Evolutionary conservation across 2,797 vertebrate genomes (phyloP).

Genomic region (Rhincodon typus): DNA sequence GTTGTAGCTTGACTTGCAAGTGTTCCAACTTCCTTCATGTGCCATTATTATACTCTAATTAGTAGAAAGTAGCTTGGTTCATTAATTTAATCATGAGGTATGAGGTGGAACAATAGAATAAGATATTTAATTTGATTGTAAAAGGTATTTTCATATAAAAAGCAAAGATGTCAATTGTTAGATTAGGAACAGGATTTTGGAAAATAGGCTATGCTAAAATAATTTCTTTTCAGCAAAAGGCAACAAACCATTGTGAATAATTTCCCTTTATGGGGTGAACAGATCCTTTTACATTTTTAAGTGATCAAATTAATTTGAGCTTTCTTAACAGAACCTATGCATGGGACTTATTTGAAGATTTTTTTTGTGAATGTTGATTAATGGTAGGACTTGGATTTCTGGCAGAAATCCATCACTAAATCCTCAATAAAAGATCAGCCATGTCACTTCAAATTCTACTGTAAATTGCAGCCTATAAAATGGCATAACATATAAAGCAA

Average conservation of each 20-base stretch:
- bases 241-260: background rate
- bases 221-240: background rate
- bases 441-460: background rate
- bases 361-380: background rate
- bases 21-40: background rate
- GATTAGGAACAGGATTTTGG: background rate
- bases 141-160: background rate
- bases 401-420: background rate
- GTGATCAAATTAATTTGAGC: background rate
- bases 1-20: background rate
- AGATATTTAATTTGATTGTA: background rate
- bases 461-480: background rate
- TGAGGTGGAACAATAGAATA: background rate
- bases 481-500: background rate
- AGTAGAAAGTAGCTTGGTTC: background rate
- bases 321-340: background rate
- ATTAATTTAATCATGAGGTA: background rate
- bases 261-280: background rate
- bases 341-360: background rate
- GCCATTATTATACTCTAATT: background rate
- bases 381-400: background rate
- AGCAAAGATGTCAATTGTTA: background rate
- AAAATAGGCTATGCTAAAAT: background rate
- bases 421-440: too few relatives aligned
- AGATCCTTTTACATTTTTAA: background rate